Evolutionary conservation across 1,140 invertebrate species (phyloP).

Genomic region (Apis laboriosa): DNA sequence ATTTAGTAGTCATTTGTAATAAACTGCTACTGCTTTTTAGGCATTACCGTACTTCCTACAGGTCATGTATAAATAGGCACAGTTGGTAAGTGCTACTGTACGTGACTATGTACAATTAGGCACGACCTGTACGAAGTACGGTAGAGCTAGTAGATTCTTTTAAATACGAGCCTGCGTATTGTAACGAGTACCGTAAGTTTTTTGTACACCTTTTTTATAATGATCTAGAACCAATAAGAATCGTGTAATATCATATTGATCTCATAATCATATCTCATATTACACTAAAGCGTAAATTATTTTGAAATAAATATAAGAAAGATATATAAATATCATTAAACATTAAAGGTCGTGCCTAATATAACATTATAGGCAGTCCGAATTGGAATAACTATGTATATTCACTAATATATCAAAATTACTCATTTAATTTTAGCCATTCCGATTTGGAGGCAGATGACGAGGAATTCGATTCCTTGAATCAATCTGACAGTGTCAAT

Average conservation of each 20-base stretch:
- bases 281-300: constrained; percentile 11
- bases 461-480: constrained; percentile 81
- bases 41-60: constrained; percentile 69
- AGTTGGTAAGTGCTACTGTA: constrained; percentile 66
- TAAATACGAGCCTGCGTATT: constrained; percentile 53
- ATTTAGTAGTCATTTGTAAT: constrained; percentile 57
- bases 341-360: constrained; percentile 65
- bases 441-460: constrained; percentile 85
- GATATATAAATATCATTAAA: neutral
- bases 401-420: constrained; percentile 38
- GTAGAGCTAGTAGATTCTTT: constrained; percentile 64
- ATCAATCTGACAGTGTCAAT: constrained; percentile 76
- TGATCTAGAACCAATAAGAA: constrained; percentile 5
- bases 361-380: constrained; percentile 40
- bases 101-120: constrained; percentile 60
- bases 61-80: constrained; percentile 66
- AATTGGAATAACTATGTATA: neutral
- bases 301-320: neutral
- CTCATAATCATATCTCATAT: neutral
- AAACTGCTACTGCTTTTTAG: constrained; percentile 62
- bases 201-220: constrained; percentile 27
- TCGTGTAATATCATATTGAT: neutral
- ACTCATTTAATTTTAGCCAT: constrained; percentile 75
- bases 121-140: constrained; percentile 69
- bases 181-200: constrained; percentile 54